phyloP scores from a whole-genome alignment of 2,888 invertebrate species.

The Panzeria rudis region DNA sequence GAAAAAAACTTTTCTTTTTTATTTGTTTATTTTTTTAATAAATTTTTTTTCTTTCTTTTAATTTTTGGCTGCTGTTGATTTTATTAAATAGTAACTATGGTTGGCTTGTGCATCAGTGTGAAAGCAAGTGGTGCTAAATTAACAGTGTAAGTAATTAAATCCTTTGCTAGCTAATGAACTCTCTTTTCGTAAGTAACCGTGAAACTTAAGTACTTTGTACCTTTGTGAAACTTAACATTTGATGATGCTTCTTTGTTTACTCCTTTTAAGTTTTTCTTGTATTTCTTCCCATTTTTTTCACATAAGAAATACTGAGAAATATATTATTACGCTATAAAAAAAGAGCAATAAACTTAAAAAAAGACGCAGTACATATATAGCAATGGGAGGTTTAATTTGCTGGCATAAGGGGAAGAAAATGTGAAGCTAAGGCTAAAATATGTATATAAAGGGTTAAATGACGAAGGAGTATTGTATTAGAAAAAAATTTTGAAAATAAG shows the following conservation, averaged over 20 bases:
- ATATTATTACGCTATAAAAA: slow-evolving; percentile 19
- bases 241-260: slow-evolving; percentile 55
- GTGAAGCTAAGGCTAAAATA: background rate
- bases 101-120: slow-evolving; percentile 83
- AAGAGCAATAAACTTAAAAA: slow-evolving; percentile 26
- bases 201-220: slow-evolving; percentile 69
- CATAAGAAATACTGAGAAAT: slow-evolving; percentile 23
- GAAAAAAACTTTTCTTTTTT: slow-evolving; percentile 45
- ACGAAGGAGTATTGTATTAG: background rate
- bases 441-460: background rate
- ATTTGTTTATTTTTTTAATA: background rate
- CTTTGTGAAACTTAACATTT: slow-evolving; percentile 66
- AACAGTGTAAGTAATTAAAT: slow-evolving; percentile 84
- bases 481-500: background rate
- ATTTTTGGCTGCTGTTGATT: slow-evolving; percentile 33
- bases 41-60: slow-evolving; percentile 2
- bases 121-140: slow-evolving; percentile 84
- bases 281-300: slow-evolving; percentile 27
- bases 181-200: slow-evolving; percentile 73
- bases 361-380: background rate
- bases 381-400: slow-evolving; percentile 1
- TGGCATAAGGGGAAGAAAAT: background rate
- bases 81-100: slow-evolving; percentile 70
- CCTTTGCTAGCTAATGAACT: slow-evolving; percentile 82
- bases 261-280: slow-evolving; percentile 11